Evolutionary conservation across 2,888 invertebrate genomes (phyloP).

Genomic region (Watsonalla cultraria): DNA sequence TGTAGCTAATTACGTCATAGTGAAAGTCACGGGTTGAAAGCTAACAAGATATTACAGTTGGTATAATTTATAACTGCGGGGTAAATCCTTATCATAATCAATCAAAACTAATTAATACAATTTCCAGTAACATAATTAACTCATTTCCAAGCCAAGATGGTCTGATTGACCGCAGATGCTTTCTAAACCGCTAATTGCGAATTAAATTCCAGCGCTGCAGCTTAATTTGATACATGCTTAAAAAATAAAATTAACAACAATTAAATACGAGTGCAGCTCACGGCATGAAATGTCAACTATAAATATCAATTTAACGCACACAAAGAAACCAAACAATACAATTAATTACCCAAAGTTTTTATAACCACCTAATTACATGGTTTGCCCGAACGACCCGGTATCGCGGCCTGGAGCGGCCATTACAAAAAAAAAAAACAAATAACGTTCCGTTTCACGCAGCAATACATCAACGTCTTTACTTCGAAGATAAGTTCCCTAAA

Average conservation of each 20-base stretch:
- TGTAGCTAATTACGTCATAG: too few species aligned
- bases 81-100: background rate
- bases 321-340: conserved; percentile 45
- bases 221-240: background rate
- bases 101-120: background rate
- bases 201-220: background rate
- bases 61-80: background rate
- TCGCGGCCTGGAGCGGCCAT: conserved; percentile 36
- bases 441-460: conserved; percentile 48
- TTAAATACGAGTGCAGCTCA: conserved; percentile 46
- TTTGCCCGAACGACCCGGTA: conserved; percentile 42
- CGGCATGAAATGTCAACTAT: conserved; percentile 65
- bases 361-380: conserved; percentile 65
- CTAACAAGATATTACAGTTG: too few species aligned
- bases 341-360: conserved; percentile 72
- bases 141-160: background rate
- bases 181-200: conserved; percentile 1
- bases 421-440: conserved; percentile 39
- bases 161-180: background rate
- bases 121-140: background rate
- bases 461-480: conserved; percentile 65
- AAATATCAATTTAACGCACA: conserved; percentile 66
- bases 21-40: too few species aligned
- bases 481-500: conserved; percentile 61
- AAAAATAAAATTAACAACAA: conserved; percentile 7